phyloP scores from a whole-genome alignment of 1,140 invertebrate species.

The Hestina assimilis region DNA sequence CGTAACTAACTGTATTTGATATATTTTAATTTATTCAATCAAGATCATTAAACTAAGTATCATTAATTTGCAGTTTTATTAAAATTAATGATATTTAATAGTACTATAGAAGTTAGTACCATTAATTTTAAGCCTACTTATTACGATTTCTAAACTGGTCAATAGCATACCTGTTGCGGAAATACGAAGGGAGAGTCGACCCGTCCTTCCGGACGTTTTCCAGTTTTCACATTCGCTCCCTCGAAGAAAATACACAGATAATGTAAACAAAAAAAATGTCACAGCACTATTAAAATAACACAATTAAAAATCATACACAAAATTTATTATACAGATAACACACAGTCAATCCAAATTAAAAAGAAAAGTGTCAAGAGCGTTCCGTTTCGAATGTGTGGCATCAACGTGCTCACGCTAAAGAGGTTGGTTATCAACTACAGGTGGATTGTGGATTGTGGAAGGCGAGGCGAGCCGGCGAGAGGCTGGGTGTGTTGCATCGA shows the following conservation, averaged over 20 bases:
- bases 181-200: constrained; percentile 49
- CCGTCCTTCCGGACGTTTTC: constrained; percentile 52
- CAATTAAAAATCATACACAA: background rate
- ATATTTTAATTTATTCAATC: background rate
- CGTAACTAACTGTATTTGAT: background rate
- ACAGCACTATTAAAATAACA: constrained; percentile 7
- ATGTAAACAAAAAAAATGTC: constrained; percentile 29
- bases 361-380: background rate
- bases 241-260: constrained; percentile 29
- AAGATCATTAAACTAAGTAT: too few species aligned
- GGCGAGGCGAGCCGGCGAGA: constrained; percentile 42
- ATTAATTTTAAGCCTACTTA: constrained; percentile 7
- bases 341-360: background rate
- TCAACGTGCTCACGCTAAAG: constrained; percentile 40
- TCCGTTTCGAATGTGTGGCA: background rate
- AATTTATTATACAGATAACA: background rate
- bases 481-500: constrained; percentile 37
- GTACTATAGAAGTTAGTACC: too few species aligned
- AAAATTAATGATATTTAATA: too few species aligned
- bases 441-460: too few species aligned
- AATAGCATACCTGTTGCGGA: constrained; percentile 52
- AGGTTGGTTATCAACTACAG: constrained; percentile 66
- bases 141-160: constrained; percentile 22
- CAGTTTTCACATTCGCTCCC: constrained; percentile 58
- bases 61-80: background rate